Base-by-base conservation (phyloP, 53 echinoderm and acorn worm genomes). In the Arbacia lixula region DNA sequence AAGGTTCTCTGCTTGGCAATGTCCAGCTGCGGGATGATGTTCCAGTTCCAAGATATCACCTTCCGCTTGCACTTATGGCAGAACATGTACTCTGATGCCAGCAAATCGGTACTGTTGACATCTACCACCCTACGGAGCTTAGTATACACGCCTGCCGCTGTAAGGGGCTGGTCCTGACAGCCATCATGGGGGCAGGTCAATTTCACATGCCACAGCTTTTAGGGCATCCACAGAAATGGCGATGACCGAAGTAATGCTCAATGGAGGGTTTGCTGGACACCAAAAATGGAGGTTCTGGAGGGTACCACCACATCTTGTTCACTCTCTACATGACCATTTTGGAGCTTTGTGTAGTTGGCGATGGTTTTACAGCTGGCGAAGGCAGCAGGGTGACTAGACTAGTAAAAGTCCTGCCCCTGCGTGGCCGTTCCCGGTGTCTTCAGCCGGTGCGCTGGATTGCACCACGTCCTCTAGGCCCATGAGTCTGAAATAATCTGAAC, bases 181-280 rank as follows among this genome's bases (percentile, higher is more conserved):
- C 85, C 29, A 36, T 71, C 37, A 2, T 83, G 25, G 83, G 73
- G 88, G 60, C 83, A 88, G 83, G 88, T 88, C 71, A 88, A 60
- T 22, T 53, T 12, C 51, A 88, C 62, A 35, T 83, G 36, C 88
- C 82, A 71, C 71, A 88, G 35, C 71, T 39, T 92, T 21, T 72
- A 33, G 20, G 89, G 93, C 87, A 87, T 85, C 93, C 90, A 93
- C 6, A 87, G 34, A 87, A 79, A 0, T 80, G 81, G 0, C 63
- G 87, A 42, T 68, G 68, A 3, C 66, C 66, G 37, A 51, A 51
- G 73, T 73, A 50, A 14, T 73, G 53, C 6, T 40, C 39, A 3
- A 42, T 36, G 21, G 20, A 21, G 24, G 40, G 42, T 4, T 3
- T 40, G 42, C 40, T 69, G 5, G 2, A 38, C 21, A 72, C 75